Base-by-base conservation (phyloP, 1,140 invertebrate species). In the Drosophila albomicans region DNA sequence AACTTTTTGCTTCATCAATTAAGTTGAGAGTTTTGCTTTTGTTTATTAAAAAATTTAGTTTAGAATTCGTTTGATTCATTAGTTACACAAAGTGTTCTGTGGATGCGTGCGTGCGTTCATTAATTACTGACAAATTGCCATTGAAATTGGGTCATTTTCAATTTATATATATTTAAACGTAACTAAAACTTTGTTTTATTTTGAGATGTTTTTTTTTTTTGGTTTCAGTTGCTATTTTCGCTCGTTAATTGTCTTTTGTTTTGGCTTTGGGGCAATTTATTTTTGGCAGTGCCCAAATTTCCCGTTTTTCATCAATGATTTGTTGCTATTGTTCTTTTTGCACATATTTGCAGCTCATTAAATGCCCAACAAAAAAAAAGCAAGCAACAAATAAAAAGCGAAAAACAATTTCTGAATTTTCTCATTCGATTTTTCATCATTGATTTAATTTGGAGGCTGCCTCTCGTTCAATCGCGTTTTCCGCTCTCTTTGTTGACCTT, bases 211-310 rank as follows among this genome's bases (percentile, higher is more conserved):
- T 62, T 62, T 62, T 32, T 45, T 16, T 51, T 20, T 62, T 73
- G 20, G 3, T 20, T 20, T 20, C 20, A 20, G 20, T 79, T 46
- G 11, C 77, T 56, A 79, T 79, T 65, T 75, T 81, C 16, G 8
- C 73, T 46, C 62, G 57, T 79, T 82, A 82, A 82, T 82, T 82
- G 75, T 82, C 79, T 82, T 82, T 81, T 81, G 62, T 76, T 77
- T 67, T 45, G 25, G 38, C 20, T 45, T 32, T 56, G 51, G 51
- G n/a, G 28, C 51, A 30, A 28, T 65, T 67, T 67, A 58, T 71
- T 71, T 71, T 71, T 56, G 52, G 43, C 61, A 56, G 32, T 71
- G 41, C 41, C 16, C 16, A 56, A 66, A 61, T 65, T 80, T 67
- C 48, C 59, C 41, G 62, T 75, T 61, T 71, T 51, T 64, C 52